Base-by-base conservation (phyloP, 2,113 vertebrate genomes). In the Pluvianellus socialis region DNA sequence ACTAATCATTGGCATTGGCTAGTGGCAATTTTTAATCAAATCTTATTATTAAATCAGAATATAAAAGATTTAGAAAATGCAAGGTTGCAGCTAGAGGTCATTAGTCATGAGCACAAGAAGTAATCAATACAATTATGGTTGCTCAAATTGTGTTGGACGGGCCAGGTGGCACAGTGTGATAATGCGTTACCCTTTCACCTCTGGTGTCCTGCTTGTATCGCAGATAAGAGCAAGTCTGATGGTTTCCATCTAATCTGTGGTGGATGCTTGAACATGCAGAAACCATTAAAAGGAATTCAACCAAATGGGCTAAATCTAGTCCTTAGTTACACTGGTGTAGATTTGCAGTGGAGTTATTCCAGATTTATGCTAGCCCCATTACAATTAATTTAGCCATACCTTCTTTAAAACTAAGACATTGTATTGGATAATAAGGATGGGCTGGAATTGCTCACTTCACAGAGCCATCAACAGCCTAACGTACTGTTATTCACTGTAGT, bases 1-100 rank as follows among this genome's bases (percentile, higher is more conserved):
- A 96, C 92, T 95, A 95, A 92, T 95, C 91, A 86, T 79, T 96
- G 95, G 94, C 96, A 96, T 92, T 94, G 79, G 65, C 44, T 96
- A 96, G 95, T 92, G 91, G 92, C 95, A 97, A 96, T 97, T 96
- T 97, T 94, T 95, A 95, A 97, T 96, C 95, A 97, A 96, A 96
- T 95, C 91, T 96, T 94, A 94, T 97, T 96, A 96, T 97, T 97
- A 96, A 95, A 97, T 94, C 92, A 95, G 90, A 92, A 93, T 94
- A 73, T 94, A 93, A 90, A 94, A 95, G 76, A 91, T 96, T 92
- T 95, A 94, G 92, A 95, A 97, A 96, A 96, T 87, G 94, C 95
- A 96, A 95, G 96, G 86, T 91, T 96, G 94, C 95, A 94, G 79
- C 72, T 91, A 95, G 94, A 93, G 96, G 92, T 95, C 92, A 96